Evolutionary conservation across 2,888 invertebrate genomes (phyloP).

Genomic region (Zhuqinia jingwanae): DNA sequence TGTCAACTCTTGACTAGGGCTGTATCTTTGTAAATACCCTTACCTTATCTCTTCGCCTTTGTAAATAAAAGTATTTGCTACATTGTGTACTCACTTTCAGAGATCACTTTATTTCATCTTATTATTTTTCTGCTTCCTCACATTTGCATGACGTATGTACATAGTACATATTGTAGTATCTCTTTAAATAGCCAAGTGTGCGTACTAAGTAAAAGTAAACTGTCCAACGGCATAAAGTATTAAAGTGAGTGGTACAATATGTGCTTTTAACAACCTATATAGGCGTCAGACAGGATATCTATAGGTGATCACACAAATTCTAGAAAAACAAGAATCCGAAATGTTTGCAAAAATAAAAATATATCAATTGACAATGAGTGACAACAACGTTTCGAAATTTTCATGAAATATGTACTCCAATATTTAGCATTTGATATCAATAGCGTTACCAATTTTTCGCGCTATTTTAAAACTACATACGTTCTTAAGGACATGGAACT

Average conservation of each 20-base stretch:
- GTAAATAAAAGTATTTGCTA: constrained; percentile 48
- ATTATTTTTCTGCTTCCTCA: constrained; percentile 37
- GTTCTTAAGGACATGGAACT: too few relatives aligned
- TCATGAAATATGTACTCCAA: too few relatives aligned
- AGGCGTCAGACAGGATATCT: constrained; percentile 35
- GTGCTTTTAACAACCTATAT: constrained; percentile 25
- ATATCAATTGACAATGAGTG: too few relatives aligned
- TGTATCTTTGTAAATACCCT: constrained; percentile 59
- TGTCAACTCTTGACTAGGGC: constrained; percentile 54
- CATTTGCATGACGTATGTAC: constrained; percentile 33
- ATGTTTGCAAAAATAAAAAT: too few relatives aligned
- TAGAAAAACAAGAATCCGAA: too few relatives aligned
- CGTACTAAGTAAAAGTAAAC: constrained; percentile 14
- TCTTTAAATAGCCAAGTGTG: too few relatives aligned
- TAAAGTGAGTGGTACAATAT: constrained; percentile 17
- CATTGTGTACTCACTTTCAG: constrained; percentile 43
- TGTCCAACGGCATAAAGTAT: neutral
- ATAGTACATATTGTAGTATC: too few relatives aligned
- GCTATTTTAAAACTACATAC: too few relatives aligned
- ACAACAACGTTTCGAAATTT: too few relatives aligned
- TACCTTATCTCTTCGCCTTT: constrained; percentile 30
- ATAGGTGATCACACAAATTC: too few relatives aligned
- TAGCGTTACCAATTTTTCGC: too few relatives aligned
- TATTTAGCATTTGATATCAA: too few relatives aligned
- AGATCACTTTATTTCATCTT: constrained; percentile 21